Conservation (phyloP, 2,113 vertebrate genomes). For the Cynoglossus semilaevis region DNA sequence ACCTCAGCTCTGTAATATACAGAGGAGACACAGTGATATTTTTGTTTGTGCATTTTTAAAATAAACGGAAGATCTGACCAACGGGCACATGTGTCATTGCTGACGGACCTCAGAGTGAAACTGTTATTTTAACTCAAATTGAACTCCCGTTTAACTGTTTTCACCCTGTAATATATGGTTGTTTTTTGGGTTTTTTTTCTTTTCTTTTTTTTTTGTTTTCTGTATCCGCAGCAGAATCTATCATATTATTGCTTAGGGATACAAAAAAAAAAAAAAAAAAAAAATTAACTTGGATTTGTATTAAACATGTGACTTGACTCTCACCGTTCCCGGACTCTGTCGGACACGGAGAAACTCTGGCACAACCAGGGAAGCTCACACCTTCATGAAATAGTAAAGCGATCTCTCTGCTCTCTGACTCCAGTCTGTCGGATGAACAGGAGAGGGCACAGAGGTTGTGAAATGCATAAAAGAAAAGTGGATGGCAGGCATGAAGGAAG, state of each 20-base stretch:
- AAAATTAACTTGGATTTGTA: neutral
- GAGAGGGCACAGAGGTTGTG: conserved; percentile 62
- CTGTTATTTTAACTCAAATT: too few relatives aligned
- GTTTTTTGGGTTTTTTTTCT: too few relatives aligned
- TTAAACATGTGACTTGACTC: conserved; percentile 25
- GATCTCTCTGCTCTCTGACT: conserved; percentile 60
- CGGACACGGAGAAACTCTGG: conserved; percentile 54
- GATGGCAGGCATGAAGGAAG: conserved; percentile 39
- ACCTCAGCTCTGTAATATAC: neutral
- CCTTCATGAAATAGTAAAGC: conserved; percentile 72
- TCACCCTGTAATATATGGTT: neutral
- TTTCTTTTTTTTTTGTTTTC: too few relatives aligned
- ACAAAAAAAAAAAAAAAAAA: too few relatives aligned
- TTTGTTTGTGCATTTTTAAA: neutral
- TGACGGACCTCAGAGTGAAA: neutral
- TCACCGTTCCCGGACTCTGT: conserved; percentile 53
- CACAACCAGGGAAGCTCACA: conserved; percentile 47
- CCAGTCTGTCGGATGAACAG: conserved; percentile 68
- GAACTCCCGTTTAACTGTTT: neutral
- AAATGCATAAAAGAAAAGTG: conserved; percentile 59
- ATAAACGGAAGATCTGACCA: neutral
- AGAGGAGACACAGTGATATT: neutral
- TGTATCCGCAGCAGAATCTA: too few relatives aligned
- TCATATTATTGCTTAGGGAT: too few relatives aligned
- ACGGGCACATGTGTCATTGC: neutral